Conservation (phyloP, 2,797 vertebrate species). For the Rhynchonycteris naso region DNA sequence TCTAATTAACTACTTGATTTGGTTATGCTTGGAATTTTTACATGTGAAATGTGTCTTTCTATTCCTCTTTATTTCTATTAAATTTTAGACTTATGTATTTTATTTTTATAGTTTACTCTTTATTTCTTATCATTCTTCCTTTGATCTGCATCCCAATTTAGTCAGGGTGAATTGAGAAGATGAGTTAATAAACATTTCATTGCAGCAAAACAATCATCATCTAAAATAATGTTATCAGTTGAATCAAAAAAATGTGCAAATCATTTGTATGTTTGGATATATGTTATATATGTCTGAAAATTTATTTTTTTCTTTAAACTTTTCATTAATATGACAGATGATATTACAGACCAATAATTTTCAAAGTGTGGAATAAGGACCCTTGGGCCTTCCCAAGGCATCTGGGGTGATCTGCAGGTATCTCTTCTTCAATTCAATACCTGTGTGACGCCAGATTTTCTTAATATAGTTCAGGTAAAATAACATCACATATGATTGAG, state of each 20-base stretch:
- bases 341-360: neutral
- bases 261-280: neutral
- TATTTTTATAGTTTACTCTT: constrained; percentile 21
- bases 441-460: neutral
- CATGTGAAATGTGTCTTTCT: neutral
- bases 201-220: neutral
- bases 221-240: constrained; percentile 39
- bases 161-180: constrained; percentile 14
- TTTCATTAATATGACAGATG: neutral
- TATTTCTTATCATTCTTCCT: neutral
- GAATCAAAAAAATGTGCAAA: neutral
- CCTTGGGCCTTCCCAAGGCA: fast-evolving
- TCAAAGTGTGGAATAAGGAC: neutral
- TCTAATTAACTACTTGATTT: constrained; percentile 29
- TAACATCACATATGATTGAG: neutral
- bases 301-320: neutral
- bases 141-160: constrained; percentile 30
- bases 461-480: neutral
- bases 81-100: neutral
- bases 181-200: neutral
- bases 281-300: neutral
- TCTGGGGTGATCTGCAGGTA: neutral
- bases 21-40: constrained; percentile 6
- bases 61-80: neutral
- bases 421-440: neutral